Evolutionary conservation across 2,113 vertebrate genomes (phyloP), one percentile per base, ranked within the genome.

Genomic region (Aramus guarauna): DNA sequence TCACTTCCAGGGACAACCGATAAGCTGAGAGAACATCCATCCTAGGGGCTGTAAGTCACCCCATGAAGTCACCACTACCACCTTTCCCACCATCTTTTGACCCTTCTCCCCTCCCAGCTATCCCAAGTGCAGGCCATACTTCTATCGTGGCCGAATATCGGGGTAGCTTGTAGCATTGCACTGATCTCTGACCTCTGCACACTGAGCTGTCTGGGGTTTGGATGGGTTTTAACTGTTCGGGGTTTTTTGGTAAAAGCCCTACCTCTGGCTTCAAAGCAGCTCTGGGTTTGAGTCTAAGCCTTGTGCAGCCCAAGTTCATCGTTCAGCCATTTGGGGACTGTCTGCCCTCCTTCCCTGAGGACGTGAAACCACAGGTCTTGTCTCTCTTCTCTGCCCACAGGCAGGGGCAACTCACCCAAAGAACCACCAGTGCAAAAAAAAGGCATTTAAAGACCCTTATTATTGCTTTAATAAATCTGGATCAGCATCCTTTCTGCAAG

Each of bases 381-480:
- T 53, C 45, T 68, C 29, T 50, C 11, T 30, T 73, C 66, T 83
- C 48, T 82, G 67, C 41, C 37, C 56, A 34, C 0, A 0, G 71
- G 59, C 45, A 89, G 50, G 34, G 52, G 34, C 15, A 79, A 92
- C 45, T 73, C 30, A 86, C 60, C 19, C 74, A 84, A 97, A 95
- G 88, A 97, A 97, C 58, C 56, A 96, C 80, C 39, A 96, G 56
- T 78, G 95, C 82, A 95, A 96, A 97, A 85, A 97, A 85, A 92
- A 82, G 66, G 24, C 62, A 86, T 96, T 93, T 94, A 48, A 91
- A 96, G 86, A 97, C 92, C 95, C 95, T 97, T 96, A 77, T 97
- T 98, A 98, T 98, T 97, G 97, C 97, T 98, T 98, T 97, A 97
- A 97, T 98, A 92, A 94, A 93, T 73, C 52, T 79, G 48, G 85